A percentile compares a stretch with the other conserved stretches of the same genome.
Conservation (phyloP, 1,140 invertebrate species). For the Mercenaria mercenaria region DNA sequence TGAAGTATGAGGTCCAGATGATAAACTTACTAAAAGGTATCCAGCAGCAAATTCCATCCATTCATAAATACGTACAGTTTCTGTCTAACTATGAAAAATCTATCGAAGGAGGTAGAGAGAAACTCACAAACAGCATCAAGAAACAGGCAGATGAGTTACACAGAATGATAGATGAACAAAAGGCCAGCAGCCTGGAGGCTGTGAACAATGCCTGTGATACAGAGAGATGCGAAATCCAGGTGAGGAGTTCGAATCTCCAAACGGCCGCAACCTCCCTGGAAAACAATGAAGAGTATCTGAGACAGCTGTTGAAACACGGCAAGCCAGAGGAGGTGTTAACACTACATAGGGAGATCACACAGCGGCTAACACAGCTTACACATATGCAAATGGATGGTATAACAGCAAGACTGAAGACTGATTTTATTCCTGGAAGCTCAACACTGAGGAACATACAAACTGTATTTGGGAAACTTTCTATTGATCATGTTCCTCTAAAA, state of each 20-base stretch:
- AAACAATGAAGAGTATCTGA: conserved; percentile 73
- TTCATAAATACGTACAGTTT: conserved; percentile 75
- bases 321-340: conserved; percentile 78
- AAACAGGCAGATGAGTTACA: conserved; percentile 79
- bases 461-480: conserved; percentile 77
- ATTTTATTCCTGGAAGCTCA: conserved; percentile 72
- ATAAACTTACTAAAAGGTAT: conserved; percentile 73
- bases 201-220: conserved; percentile 66
- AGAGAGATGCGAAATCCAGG: conserved; percentile 71
- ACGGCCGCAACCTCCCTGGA: conserved; percentile 69
- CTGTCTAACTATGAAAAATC: conserved; percentile 71
- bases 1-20: conserved; percentile 71
- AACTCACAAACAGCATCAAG: conserved; percentile 65
- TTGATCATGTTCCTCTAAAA: conserved; percentile 67
- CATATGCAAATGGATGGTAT: conserved; percentile 77
- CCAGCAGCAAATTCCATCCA: conserved; percentile 69
- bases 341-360: conserved; percentile 72
- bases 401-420: conserved; percentile 69
- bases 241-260: conserved; percentile 69
- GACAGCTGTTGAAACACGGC: conserved; percentile 73
- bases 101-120: conserved; percentile 68
- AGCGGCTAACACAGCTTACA: conserved; percentile 76
- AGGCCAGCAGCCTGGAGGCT: conserved; percentile 61
- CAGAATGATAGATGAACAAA: conserved; percentile 78
- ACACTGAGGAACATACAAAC: conserved; percentile 74